Evolutionary conservation across 2,797 vertebrate species (phyloP), one percentile per base, ranked within the genome.

Genomic region (Microchirus variegatus): DNA sequence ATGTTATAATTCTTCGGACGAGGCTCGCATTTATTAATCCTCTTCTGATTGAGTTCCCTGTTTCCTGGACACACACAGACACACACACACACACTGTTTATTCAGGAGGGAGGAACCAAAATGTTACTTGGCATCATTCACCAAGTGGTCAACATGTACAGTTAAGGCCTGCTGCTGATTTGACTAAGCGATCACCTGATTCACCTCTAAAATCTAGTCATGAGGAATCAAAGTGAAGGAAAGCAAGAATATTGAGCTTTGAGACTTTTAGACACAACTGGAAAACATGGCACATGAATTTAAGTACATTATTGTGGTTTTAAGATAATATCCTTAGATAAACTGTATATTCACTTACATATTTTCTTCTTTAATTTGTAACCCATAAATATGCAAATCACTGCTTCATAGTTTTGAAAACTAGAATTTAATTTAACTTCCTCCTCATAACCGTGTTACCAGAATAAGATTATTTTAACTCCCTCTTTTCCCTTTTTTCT

Each of bases 1-100:
- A 61, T 49, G 48, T 43, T 63, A 36, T 41, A 26, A 52, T 66
- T 68, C 53, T 66, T 68, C 53, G 47, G 47, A 53, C 50, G 48
- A 70, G 60, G 68, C 80, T 59, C 56, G 41, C 57, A 72, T 80
- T 76, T 65, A 83, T 83, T 77, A 86, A 83, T 87, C 43, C 59
- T 31, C 46, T 16, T 54, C 63, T 54, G 59, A 70, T 74, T 71
- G 40, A n/a, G 22, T 14, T 68, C 52, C 53, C 37, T 16, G 41
- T 57, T 77, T 78, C 63, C 63, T 63, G 68, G 75, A 77, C 15
- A 77, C 15, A 67, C 64, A 8, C 26, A 31, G 75, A 77, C 15
- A 77, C 15, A 67, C 64, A 8, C 26, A 31, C 54, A 40, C 36
- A 17, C 35, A 8, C 54, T 76, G 60, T 80, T 78, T 74, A 68